Conservation (phyloP, 1,140 invertebrate genomes). For the Steinernema khuongi region DNA sequence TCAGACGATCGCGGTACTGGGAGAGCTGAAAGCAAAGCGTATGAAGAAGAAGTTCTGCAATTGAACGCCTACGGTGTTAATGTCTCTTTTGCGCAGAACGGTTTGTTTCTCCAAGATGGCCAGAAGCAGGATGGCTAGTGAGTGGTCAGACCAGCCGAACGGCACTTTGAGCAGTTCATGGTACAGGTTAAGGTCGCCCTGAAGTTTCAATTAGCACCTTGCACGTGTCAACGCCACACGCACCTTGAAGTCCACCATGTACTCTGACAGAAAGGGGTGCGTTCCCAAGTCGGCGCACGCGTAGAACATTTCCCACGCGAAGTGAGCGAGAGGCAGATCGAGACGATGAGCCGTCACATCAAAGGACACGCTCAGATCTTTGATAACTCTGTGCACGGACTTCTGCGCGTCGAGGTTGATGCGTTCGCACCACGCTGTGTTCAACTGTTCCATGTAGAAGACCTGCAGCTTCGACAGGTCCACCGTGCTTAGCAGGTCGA, state of each 20-base stretch:
- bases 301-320: slow-evolving; percentile 19
- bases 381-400: background rate
- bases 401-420: background rate
- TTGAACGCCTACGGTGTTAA: background rate
- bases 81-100: background rate
- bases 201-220: background rate
- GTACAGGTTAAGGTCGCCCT: slow-evolving; percentile 29
- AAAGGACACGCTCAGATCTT: slow-evolving; percentile 25
- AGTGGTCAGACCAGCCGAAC: slow-evolving; percentile 34
- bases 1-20: slow-evolving; percentile 32
- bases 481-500: slow-evolving; percentile 44
- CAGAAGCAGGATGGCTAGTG: slow-evolving; percentile 26
- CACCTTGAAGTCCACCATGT: background rate
- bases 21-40: slow-evolving; percentile 15
- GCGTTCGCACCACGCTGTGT: background rate
- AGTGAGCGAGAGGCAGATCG: slow-evolving; percentile 32
- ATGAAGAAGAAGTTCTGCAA: background rate
- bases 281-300: background rate
- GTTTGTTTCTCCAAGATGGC: slow-evolving; percentile 31
- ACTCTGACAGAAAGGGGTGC: background rate
- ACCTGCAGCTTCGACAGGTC: slow-evolving; percentile 40
- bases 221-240: background rate
- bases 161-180: slow-evolving; percentile 31
- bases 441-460: slow-evolving; percentile 51
- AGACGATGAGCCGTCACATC: slow-evolving; percentile 35